These are phyloP conservation scores for Globodera ellingtonae DNA, from an alignment of 1,140 invertebrate species.

Conservation along the genomic window DNA sequence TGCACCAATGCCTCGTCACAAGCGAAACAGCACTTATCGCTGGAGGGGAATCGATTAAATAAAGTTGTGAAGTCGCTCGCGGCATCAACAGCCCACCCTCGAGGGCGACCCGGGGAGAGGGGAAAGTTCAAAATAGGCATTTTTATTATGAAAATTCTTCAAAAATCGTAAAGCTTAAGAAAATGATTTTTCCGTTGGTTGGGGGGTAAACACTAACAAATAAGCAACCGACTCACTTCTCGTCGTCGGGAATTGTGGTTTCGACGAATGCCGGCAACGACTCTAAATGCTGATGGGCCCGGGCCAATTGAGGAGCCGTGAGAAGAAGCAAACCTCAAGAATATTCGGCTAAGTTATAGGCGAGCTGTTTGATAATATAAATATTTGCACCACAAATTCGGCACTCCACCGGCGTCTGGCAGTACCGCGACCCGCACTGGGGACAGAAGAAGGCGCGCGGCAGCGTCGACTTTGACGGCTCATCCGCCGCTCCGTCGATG, in stretches of 20 bases:
- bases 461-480: neutral
- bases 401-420: slow-evolving; percentile 40
- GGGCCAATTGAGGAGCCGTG: slow-evolving; percentile 42
- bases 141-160: slow-evolving; percentile 3
- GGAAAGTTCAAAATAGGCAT: neutral
- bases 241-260: slow-evolving; percentile 9
- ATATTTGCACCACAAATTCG: slow-evolving; percentile 35
- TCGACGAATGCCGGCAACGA: slow-evolving; percentile 31
- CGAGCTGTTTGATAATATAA: neutral
- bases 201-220: no score
- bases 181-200: neutral
- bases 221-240: neutral
- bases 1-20: slow-evolving; percentile 27
- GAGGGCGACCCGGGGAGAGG: no score
- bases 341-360: neutral
- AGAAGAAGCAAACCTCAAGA: slow-evolving; percentile 20
- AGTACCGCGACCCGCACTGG: slow-evolving; percentile 37
- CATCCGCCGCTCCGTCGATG: neutral
- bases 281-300: slow-evolving; percentile 41
- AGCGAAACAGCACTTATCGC: slow-evolving; percentile 27
- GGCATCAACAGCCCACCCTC: neutral
- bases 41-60: neutral
- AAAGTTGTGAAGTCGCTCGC: neutral
- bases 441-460: slow-evolving; percentile 32
- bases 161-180: slow-evolving; percentile 14